Evolutionary conservation across 2,888 invertebrate genomes (phyloP).

Genomic region (Pterostichus niger): DNA sequence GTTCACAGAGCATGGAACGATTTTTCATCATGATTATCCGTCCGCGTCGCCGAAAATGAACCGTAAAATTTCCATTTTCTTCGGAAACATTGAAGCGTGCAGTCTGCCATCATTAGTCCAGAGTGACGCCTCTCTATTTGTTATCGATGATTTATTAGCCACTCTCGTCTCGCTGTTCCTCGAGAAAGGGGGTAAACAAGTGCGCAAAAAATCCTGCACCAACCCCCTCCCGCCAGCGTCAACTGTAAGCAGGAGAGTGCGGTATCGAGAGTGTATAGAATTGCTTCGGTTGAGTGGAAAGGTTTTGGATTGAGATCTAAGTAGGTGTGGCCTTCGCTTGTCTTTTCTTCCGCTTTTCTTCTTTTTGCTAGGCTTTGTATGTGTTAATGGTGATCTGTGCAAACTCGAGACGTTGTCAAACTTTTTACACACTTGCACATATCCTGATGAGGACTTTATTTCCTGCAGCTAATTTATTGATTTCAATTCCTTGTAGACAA

Average conservation of each 20-base stretch:
- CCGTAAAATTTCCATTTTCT: constrained; percentile 65
- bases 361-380: constrained; percentile 68
- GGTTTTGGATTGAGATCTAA: constrained; percentile 28
- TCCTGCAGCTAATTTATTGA: constrained; percentile 12
- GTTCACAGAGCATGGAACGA: not conserved
- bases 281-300: not conserved
- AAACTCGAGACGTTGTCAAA: constrained; percentile 62
- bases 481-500: too few relatives aligned
- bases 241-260: not conserved
- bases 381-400: constrained; percentile 68
- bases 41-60: constrained; percentile 64
- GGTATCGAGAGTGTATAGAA: constrained; percentile 16
- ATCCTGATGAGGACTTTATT: not conserved
- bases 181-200: constrained; percentile 55
- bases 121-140: constrained; percentile 72
- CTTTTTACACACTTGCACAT: constrained; percentile 54
- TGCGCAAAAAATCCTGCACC: constrained; percentile 43
- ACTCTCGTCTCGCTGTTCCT: constrained; percentile 43
- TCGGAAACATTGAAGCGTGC: constrained; percentile 62
- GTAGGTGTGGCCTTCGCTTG: constrained; percentile 2
- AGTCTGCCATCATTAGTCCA: constrained; percentile 66
- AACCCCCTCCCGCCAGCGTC: not conserved
- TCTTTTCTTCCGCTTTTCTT: constrained; percentile 48
- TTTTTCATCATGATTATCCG: constrained; percentile 61
- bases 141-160: constrained; percentile 71